Percentiles rank a stretch among this genome's conserved stretches.
phyloP scores from a whole-genome alignment of 2,888 invertebrate species.

The Balanococcus diminutus region DNA sequence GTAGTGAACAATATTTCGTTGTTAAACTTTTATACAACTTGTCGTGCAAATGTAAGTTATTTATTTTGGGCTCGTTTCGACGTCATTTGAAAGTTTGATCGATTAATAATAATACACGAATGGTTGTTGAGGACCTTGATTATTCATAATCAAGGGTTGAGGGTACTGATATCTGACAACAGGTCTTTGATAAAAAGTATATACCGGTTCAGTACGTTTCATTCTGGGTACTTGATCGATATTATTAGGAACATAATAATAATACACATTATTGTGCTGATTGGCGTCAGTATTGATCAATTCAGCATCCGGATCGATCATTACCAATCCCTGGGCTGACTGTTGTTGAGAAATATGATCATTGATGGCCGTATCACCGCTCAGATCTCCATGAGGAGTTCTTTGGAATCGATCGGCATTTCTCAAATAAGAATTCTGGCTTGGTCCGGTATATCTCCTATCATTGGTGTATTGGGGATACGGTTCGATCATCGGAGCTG shows the following conservation, averaged over 20 bases:
- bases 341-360: constrained; percentile 9
- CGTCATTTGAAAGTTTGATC: not conserved
- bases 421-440: not conserved
- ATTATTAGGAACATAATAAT: constrained; percentile 31
- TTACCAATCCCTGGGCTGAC: not conserved
- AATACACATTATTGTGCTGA: constrained; percentile 4
- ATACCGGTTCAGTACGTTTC: not conserved
- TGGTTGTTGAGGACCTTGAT: not conserved
- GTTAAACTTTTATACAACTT: not conserved
- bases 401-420: not conserved
- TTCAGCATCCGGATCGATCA: constrained; percentile 28
- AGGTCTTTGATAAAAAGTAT: not conserved
- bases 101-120: not conserved
- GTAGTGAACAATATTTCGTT: not conserved
- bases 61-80: not conserved
- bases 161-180: not conserved
- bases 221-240: not conserved
- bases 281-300: not conserved
- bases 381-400: not conserved
- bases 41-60: not conserved
- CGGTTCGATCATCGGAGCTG: not conserved
- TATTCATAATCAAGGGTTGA: too few species aligned
- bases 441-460: not conserved
- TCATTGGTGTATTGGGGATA: not conserved
- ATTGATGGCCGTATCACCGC: not conserved